phyloP scores from a whole-genome alignment of 2,888 invertebrate genomes.

The Gari tellinella region DNA sequence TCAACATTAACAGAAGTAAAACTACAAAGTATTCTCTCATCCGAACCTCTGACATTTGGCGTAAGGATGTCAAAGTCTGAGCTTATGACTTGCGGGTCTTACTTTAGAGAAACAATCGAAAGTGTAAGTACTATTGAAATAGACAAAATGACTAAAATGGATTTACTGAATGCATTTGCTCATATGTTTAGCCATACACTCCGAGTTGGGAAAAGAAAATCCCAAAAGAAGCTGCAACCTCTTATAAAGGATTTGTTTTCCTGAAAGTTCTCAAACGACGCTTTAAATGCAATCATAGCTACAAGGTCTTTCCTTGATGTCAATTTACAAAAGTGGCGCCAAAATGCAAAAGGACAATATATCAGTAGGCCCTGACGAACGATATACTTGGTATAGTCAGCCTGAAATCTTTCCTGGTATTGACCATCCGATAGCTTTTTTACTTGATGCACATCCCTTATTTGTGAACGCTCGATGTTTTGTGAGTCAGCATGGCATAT shows the following conservation, averaged over 20 bases:
- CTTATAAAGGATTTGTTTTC: constrained; percentile 8
- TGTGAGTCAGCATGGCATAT: constrained; percentile 19
- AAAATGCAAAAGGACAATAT: not conserved
- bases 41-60: too few relatives aligned
- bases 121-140: not conserved
- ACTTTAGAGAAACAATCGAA: constrained; percentile 6
- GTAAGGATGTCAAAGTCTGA: too few relatives aligned
- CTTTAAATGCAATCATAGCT: constrained; percentile 19
- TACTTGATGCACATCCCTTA: constrained; percentile 38
- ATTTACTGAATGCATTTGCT: constrained; percentile 14
- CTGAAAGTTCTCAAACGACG: constrained; percentile 3
- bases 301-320: not conserved
- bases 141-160: constrained; percentile 14
- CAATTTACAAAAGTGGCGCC: constrained; percentile 2
- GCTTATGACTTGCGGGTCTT: constrained; percentile 7
- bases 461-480: constrained; percentile 33
- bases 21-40: constrained; percentile 1
- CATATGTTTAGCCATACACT: not conserved
- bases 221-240: not conserved
- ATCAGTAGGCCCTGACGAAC: not conserved
- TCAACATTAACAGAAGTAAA: not conserved
- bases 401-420: constrained; percentile 17
- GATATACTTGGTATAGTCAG: constrained; percentile 30
- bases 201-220: not conserved
- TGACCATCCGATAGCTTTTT: not conserved